Conservation (phyloP, 2,888 invertebrate species). For the Lissocephala sabroskyi region DNA sequence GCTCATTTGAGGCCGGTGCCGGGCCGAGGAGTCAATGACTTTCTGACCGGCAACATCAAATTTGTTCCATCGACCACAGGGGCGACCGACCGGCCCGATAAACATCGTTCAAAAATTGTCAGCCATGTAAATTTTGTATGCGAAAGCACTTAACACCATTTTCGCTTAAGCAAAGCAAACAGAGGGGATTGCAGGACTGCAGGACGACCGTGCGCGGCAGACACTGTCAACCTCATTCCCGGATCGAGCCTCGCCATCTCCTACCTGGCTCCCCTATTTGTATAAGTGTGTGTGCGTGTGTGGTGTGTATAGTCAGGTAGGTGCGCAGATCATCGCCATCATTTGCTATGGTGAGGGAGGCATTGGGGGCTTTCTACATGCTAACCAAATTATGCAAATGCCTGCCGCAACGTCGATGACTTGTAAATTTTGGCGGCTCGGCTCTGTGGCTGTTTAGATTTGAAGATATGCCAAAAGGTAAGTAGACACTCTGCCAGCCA, state of each 20-base stretch:
- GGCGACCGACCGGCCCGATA: too few species aligned
- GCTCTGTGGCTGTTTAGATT: slow-evolving; percentile 38
- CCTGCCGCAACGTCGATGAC: slow-evolving; percentile 57
- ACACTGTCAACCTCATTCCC: not conserved
- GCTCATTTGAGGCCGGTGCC: too few species aligned
- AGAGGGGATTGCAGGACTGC: slow-evolving; percentile 13
- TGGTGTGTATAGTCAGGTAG: not conserved
- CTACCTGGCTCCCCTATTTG: not conserved
- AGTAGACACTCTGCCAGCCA: slow-evolving; percentile 12
- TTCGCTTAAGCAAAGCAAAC: slow-evolving; percentile 63
- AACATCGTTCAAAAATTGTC: slow-evolving; percentile 58
- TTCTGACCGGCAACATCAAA: too few species aligned
- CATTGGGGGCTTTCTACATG: too few species aligned
- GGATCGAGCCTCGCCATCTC: not conserved
- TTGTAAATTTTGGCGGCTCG: slow-evolving; percentile 52
- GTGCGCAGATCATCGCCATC: slow-evolving; percentile 37
- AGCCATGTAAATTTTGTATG: slow-evolving; percentile 62
- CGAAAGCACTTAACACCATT: slow-evolving; percentile 65
- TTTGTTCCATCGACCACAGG: too few species aligned
- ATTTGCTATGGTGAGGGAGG: slow-evolving; percentile 46
- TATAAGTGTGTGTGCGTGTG: too few species aligned
- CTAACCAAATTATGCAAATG: slow-evolving; percentile 62
- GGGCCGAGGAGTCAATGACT: too few species aligned
- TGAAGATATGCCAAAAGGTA: slow-evolving; percentile 45
- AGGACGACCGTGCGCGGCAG: not conserved